Base-by-base conservation (phyloP, 2,888 invertebrate species). In the Drosophila peninsularis region DNA sequence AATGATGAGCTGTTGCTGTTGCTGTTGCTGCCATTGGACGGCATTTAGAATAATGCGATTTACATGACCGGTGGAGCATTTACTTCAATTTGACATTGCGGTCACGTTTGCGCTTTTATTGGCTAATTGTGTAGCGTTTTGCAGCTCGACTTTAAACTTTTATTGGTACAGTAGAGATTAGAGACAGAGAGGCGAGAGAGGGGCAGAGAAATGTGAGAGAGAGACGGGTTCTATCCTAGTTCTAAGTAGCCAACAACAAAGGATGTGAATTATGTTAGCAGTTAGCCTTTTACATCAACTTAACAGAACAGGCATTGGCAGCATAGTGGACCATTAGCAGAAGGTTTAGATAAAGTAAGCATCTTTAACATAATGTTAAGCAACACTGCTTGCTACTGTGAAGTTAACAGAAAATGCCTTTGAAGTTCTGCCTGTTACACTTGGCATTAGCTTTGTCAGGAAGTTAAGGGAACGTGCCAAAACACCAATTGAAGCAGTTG, bases 61-160 rank as follows among this genome's bases (percentile, higher is more conserved):
- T 86, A 87, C 82, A 89, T 83, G 84, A 72, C 61, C 61, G 55
- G 64, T 60, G 75, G 66, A 53, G 44, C 69, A 57, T 49, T 52
- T 75, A 61, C 42, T 67, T 67, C 36, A 42, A 47, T 84, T 87
- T 63, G 66, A 78, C 68, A 80, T 87, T 89, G 78, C 66, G 70
- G 75, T 87, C 82, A 82, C 88, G 89, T 82, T 89, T 84, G 65
- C 64, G 56, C 79, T 75, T 84, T 78, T 89, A 84, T 81, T 71
- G 62, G 78, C 63, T 71, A 81, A 87, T 87, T 80, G 68, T 69
- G 66, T 73, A 56, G 77, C 62, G 64, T 69, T 69, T 47, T 62
- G 63, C 50, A 61, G 61, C 71, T 65, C 42, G 54, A 50, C 34
- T 47, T 45, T 17, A 47, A 17, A 17, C 30, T 65, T 60, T 80